Evolutionary conservation across 2,888 invertebrate species (phyloP).

Genomic region (Salticus scenicus): DNA sequence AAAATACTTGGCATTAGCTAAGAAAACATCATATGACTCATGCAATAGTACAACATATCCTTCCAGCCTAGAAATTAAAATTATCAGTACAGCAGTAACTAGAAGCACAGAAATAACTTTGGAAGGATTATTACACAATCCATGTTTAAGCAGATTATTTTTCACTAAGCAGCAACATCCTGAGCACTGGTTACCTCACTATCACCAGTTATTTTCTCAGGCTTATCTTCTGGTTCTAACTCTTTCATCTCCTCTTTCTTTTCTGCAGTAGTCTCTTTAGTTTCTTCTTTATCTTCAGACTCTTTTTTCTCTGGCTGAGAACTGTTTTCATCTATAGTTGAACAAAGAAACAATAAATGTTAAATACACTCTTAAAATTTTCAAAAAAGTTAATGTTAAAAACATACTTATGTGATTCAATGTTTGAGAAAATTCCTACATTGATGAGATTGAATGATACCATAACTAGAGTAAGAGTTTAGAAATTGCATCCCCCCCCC

Average conservation of each 20-base stretch:
- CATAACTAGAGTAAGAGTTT: too few relatives aligned
- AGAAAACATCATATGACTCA: not conserved
- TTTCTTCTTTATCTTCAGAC: slow-evolving; percentile 55
- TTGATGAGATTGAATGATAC: too few relatives aligned
- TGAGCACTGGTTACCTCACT: slow-evolving; percentile 39
- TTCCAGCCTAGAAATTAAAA: slow-evolving; percentile 18
- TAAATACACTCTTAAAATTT: too few relatives aligned
- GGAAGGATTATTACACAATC: slow-evolving; percentile 35
- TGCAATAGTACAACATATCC: slow-evolving; percentile 1
- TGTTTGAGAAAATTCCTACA: too few relatives aligned
- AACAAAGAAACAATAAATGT: too few relatives aligned
- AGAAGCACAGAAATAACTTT: slow-evolving; percentile 53
- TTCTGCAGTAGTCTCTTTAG: slow-evolving; percentile 13
- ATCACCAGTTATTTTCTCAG: slow-evolving; percentile 56
- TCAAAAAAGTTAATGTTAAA: too few relatives aligned
- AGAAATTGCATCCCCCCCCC: too few relatives aligned
- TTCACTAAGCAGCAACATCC: slow-evolving; percentile 36
- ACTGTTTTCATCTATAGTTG: slow-evolving; percentile 46
- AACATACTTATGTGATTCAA: too few relatives aligned
- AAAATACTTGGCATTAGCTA: slow-evolving; percentile 1
- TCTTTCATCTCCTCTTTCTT: slow-evolving; percentile 61
- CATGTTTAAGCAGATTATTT: not conserved
- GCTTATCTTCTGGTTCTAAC: slow-evolving; percentile 70
- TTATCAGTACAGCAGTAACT: slow-evolving; percentile 62
- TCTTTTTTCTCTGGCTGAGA: slow-evolving; percentile 43